Evolutionary conservation across 2,113 vertebrate genomes (phyloP).

Genomic region (Chaenocephalus aceratus): DNA sequence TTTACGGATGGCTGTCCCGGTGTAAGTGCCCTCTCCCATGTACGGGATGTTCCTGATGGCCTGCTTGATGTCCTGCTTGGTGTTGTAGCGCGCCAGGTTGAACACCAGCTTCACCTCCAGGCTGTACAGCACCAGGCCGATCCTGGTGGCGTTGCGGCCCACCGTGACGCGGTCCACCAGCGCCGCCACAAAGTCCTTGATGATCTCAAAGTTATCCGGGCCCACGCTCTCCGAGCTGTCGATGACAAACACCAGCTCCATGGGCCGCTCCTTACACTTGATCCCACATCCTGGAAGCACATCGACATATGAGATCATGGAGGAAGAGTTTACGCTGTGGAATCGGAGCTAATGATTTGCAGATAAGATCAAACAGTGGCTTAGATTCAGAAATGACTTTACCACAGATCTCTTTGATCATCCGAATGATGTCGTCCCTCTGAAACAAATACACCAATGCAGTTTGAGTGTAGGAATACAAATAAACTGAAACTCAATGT

Average conservation of each 20-base stretch:
- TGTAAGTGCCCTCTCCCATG: slow-evolving; percentile 90
- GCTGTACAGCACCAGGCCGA: slow-evolving; percentile 90
- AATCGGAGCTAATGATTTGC: slow-evolving; percentile 39
- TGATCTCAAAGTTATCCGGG: slow-evolving; percentile 90
- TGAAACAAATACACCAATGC: slow-evolving; percentile 67
- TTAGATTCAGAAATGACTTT: slow-evolving; percentile 54
- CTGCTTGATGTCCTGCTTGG: slow-evolving; percentile 86
- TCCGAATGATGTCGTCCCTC: slow-evolving; percentile 91
- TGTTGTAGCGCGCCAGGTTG: slow-evolving; percentile 82
- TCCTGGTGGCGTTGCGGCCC: slow-evolving; percentile 88
- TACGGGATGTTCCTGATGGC: slow-evolving; percentile 87
- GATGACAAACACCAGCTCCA: slow-evolving; percentile 93
- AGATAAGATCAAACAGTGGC: slow-evolving; percentile 37
- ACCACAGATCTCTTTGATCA: slow-evolving; percentile 93
- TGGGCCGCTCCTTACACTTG: slow-evolving; percentile 91
- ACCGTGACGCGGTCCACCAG: slow-evolving; percentile 89
- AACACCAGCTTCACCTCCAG: slow-evolving; percentile 88
- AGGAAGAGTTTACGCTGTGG: slow-evolving; percentile 22
- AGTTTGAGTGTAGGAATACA: slow-evolving; percentile 12
- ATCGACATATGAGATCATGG: slow-evolving; percentile 44
- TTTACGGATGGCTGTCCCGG: slow-evolving; percentile 88
- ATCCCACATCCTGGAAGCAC: slow-evolving; percentile 86
- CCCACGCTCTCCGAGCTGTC: slow-evolving; percentile 92
- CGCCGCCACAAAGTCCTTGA: slow-evolving; percentile 89
- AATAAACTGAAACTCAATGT: background rate